These are phyloP conservation scores for Stictonetta naevosa DNA, from an alignment of 2,113 vertebrate genomes.

Conservation along the genomic window DNA sequence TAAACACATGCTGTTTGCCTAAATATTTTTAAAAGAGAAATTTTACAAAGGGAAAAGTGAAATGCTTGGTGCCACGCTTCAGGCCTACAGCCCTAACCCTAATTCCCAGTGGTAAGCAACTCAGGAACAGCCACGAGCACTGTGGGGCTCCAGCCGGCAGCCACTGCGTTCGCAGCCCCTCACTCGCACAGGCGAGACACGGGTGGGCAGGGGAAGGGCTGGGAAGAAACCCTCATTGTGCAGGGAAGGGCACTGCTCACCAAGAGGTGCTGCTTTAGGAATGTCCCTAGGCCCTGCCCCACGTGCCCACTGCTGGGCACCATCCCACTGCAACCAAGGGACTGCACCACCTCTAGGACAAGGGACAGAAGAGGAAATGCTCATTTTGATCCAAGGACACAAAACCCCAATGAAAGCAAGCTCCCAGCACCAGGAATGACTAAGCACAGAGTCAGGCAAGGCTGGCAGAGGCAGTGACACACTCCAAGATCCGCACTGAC, in stretches of 20 bases:
- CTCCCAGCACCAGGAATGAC: slow-evolving; percentile 11
- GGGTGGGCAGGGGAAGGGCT: fast-evolving
- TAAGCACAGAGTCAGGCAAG: slow-evolving; percentile 17
- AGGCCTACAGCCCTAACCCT: neutral
- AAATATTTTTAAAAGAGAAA: neutral
- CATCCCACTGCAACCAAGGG: neutral
- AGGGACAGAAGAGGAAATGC: neutral
- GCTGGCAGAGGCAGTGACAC: neutral
- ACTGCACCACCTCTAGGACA: neutral
- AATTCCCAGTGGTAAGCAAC: fast-evolving
- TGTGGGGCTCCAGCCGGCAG: neutral
- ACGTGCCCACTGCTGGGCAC: neutral
- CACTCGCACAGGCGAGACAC: neutral
- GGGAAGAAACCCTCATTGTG: neutral
- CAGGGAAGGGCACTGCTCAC: neutral
- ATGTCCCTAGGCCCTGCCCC: fast-evolving
- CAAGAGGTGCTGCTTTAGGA: neutral
- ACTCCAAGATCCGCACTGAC: neutral
- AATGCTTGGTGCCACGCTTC: neutral
- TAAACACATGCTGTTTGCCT: neutral
- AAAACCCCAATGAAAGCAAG: neutral
- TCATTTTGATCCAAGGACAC: neutral
- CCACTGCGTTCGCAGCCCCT: fast-evolving
- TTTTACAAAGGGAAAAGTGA: neutral
- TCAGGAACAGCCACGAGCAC: fast-evolving